Base-by-base conservation (phyloP, 2,797 vertebrate genomes). In the Chanos chanos region DNA sequence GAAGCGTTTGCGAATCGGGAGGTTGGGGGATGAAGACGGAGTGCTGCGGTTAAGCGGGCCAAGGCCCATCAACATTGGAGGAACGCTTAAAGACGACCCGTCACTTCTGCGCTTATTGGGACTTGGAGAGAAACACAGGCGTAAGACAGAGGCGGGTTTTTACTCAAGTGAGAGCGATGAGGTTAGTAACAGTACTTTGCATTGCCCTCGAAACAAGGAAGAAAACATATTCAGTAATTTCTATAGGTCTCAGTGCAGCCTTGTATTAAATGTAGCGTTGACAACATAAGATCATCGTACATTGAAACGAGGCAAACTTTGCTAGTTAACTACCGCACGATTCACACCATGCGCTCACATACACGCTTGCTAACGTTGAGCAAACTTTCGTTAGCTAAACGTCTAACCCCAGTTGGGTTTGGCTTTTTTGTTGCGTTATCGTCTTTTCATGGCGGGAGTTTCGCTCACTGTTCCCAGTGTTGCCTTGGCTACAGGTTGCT, bases 81-180 rank as follows among this genome's bases (percentile, higher is more conserved):
- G 88, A 0, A 78, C 85, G 80, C 81, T 85, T 79, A 87, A 81
- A 66, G 90, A 92, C 61, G 91, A 93, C 54, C 88, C 90, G 85
- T 78, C 81, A 19, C 79, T 92, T 70, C 79, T 89, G 77, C 87
- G 85, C 52, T 76, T 94, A 64, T 89, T 94, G 45, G 83, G 87
- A 49, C 76, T 91, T 66, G 71, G 72, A 54, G 88, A 90, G 74
- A 91, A 91, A 77, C 87, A 89, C 79, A 74, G 83, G 48, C 90
- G 85, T 65, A 87, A 84, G 81, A 70, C 53, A 67, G 87, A 85
- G 75, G 89, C 72, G 70, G 88, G 90, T 0, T 92, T 87, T 75
- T 86, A 86, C 73, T 87, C 87, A 50, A 91, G 87, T 77, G 75
- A 67, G 81, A 91, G 82, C 31, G 84, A 91, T 19, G 86, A 90